Conservation (phyloP, 2,113 vertebrate genomes). For the Micronycteris hirsuta region DNA sequence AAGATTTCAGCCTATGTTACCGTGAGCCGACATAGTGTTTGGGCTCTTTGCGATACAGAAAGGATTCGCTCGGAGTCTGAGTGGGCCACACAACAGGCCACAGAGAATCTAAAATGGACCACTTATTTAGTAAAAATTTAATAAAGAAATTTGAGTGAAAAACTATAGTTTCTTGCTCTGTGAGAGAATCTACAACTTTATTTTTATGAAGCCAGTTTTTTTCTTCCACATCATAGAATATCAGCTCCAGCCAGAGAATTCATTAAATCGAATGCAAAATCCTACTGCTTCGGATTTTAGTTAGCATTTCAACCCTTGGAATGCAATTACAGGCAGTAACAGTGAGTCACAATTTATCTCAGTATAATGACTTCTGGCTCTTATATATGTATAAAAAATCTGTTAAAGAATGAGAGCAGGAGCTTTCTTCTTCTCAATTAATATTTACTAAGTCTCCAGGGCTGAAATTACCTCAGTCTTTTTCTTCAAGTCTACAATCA, state of each 20-base stretch:
- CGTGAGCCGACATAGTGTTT: background rate
- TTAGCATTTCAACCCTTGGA: slow-evolving; percentile 73
- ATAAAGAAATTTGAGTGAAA: background rate
- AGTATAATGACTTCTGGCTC: slow-evolving; percentile 72
- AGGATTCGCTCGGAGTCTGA: background rate
- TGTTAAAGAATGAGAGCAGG: slow-evolving; percentile 76
- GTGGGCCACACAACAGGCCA: background rate
- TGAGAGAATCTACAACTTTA: background rate
- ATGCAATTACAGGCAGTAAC: slow-evolving; percentile 73
- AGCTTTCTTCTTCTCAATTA: slow-evolving; percentile 94
- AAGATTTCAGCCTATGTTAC: background rate
- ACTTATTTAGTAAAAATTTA: background rate
- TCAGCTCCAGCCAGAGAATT: slow-evolving; percentile 52
- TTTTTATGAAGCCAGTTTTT: background rate
- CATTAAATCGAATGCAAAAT: slow-evolving; percentile 49
- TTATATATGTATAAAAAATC: slow-evolving; percentile 58
- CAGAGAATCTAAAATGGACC: background rate
- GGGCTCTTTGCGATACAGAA: background rate
- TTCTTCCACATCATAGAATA: slow-evolving; percentile 13
- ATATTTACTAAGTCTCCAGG: slow-evolving; percentile 95
- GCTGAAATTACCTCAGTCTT: slow-evolving; percentile 95
- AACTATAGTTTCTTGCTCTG: background rate
- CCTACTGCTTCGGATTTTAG: slow-evolving; percentile 67
- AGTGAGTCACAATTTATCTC: slow-evolving; percentile 77
- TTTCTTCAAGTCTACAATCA: slow-evolving; percentile 89